Conservation (phyloP, 2,113 vertebrate genomes). For the Platichthys flesus region DNA sequence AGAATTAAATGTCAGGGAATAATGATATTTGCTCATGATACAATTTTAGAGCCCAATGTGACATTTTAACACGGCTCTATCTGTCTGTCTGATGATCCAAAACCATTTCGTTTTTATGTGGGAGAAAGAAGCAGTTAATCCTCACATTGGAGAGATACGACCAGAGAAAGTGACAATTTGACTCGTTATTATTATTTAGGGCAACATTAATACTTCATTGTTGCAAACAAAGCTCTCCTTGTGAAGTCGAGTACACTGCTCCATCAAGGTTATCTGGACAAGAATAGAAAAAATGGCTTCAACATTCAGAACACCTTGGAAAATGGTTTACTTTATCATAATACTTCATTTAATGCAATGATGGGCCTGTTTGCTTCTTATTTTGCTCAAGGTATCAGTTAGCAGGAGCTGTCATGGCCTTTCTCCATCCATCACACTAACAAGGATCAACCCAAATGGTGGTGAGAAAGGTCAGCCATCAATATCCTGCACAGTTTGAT, state of each 20-base stretch:
- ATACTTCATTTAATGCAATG: too few relatives aligned
- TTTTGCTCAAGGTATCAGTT: background rate
- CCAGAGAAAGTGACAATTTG: too few relatives aligned
- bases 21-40: background rate
- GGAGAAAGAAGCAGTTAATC: background rate
- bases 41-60: background rate
- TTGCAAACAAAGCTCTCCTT: background rate
- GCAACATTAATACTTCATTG: too few relatives aligned
- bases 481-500: slow-evolving; percentile 23
- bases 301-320: too few relatives aligned
- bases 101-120: background rate
- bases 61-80: background rate
- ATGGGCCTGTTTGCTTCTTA: background rate
- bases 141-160: background rate
- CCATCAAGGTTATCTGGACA: background rate
- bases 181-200: too few relatives aligned
- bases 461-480: slow-evolving; percentile 5
- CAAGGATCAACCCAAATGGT: slow-evolving; percentile 11
- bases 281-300: background rate
- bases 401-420: background rate
- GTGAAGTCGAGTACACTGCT: background rate
- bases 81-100: background rate
- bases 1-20: background rate
- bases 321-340: too few relatives aligned
- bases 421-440: slow-evolving; percentile 32